Evolutionary conservation across 2,888 invertebrate genomes (phyloP), one percentile per base, ranked within the genome.

Genomic region (Anodontia alba): DNA sequence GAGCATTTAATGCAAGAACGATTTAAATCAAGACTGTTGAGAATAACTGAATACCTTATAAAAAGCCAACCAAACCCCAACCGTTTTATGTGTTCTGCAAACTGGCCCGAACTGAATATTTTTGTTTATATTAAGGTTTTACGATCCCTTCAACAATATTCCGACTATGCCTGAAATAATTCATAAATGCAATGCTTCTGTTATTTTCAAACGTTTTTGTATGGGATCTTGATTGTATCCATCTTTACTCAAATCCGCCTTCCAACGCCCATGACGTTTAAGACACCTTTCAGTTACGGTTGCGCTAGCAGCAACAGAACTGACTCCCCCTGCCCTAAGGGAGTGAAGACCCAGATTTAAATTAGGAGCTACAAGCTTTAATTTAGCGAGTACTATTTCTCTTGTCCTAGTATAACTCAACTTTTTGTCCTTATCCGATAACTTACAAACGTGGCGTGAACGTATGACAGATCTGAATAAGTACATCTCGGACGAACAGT

Each of bases 191-290:
- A 73, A 73, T 1, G 33, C 29, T 36, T 72, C 51, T 23, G 73
- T 62, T 38, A 57, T 62, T 20, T 36, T 38, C 29, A 73, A 62
- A 12, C 57, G 38, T 8, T 43, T 67, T 10, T 67, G 38, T 51
- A 74, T 23, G 17, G 74, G 26, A n/a, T n/a, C n/a, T n/a, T 66
- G 38, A 42, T 69, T 42, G 31, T 76, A 76, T 1, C 68, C 69
- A 31, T 76, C 76, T 42, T 76, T 76, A 33, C 33, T 38, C 20
- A 31, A 15, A 23, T 76, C 76, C 7, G 42, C 31, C 36, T 57
- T 49, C 76, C 76, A 76, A 31, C 76, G 57, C 5, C 76, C 76
- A 20, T 76, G 76, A 29, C 76, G 42, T 33, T 76, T 76, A 1
- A 76, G 20, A 46, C 76, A 76, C 20, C 76, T 68, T 33, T 76